A percentile compares a stretch with the other conserved stretches of the same genome.
These are phyloP conservation scores for Ips nitidus DNA, from an alignment of 1,140 invertebrate genomes.

Conservation along the genomic window DNA sequence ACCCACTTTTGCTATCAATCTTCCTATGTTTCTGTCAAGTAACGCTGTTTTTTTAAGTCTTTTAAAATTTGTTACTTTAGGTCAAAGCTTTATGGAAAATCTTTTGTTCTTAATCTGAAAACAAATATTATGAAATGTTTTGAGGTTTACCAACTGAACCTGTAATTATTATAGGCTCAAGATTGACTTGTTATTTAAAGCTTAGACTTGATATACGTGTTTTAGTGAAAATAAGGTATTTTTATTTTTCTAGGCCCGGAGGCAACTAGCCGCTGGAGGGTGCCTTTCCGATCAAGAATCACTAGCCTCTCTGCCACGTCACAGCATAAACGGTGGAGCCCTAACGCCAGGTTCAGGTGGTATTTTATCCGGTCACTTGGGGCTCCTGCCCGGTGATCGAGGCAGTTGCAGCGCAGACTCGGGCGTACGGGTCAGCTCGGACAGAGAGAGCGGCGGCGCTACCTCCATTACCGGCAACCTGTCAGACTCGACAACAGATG, in stretches of 20 bases:
- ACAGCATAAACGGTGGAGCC: conserved; percentile 63
- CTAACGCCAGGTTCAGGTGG: conserved; percentile 65
- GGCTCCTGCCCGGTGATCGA: conserved; percentile 67
- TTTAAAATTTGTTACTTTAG: too few relatives aligned
- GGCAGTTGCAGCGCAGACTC: conserved; percentile 87
- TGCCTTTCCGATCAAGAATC: conserved; percentile 74
- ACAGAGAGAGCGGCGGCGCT: conserved; percentile 72
- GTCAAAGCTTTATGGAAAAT: too few relatives aligned
- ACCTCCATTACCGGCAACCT: conserved; percentile 73
- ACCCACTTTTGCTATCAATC: too few relatives aligned
- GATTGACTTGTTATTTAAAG: too few relatives aligned
- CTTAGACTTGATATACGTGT: too few relatives aligned
- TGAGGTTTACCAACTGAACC: too few relatives aligned
- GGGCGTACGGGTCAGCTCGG: conserved; percentile 78
- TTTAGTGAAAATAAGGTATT: neutral
- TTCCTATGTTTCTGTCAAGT: too few relatives aligned
- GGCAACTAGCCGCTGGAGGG: conserved; percentile 69
- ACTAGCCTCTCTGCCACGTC: conserved; percentile 62
- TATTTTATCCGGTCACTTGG: conserved; percentile 52
- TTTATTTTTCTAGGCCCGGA: conserved; percentile 58
- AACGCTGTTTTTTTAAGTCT: too few relatives aligned
- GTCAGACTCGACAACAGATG: conserved; percentile 76
- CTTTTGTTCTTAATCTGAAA: too few relatives aligned
- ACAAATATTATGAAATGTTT: too few relatives aligned
- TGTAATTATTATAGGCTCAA: too few relatives aligned